Conservation (phyloP, 2,888 invertebrate species). For the Ganaspis brasiliensis region DNA sequence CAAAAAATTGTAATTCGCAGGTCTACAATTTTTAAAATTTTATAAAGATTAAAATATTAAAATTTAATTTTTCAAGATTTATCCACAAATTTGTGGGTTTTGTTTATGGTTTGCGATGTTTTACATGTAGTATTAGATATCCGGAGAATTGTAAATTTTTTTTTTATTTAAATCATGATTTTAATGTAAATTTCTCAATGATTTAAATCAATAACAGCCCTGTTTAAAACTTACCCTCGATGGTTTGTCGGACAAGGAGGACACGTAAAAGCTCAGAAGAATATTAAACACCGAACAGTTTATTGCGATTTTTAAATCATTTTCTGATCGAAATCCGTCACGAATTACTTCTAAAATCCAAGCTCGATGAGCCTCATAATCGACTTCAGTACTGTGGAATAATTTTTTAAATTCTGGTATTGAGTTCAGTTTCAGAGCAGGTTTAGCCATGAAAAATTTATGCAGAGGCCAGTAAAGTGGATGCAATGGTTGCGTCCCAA, state of each 20-base stretch:
- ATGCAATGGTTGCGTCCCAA: constrained; percentile 88
- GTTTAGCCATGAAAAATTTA: constrained; percentile 89
- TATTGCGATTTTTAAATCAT: constrained; percentile 88
- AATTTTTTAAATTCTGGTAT: constrained; percentile 95
- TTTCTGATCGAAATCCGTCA: constrained; percentile 88
- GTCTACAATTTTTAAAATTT: too few relatives aligned
- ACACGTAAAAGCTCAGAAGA: constrained; percentile 87
- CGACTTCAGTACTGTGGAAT: constrained; percentile 89
- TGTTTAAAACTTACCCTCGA: constrained; percentile 82
- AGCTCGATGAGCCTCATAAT: constrained; percentile 85
- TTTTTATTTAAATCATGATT: too few relatives aligned
- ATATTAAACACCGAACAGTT: constrained; percentile 90
- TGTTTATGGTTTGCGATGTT: too few relatives aligned
- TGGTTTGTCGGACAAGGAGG: constrained; percentile 84
- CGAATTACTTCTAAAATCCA: constrained; percentile 91
- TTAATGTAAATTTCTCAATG: too few relatives aligned
- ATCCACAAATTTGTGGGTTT: too few relatives aligned
- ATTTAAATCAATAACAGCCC: too few relatives aligned
- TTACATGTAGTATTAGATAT: too few relatives aligned
- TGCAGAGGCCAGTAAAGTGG: constrained; percentile 90
- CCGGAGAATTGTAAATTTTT: too few relatives aligned
- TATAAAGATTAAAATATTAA: too few relatives aligned
- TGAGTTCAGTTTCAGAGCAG: constrained; percentile 87
- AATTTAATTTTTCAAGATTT: too few relatives aligned
- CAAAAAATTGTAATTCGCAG: too few relatives aligned